Evolutionary conservation across 92 coral and sea anemone species (phyloP).

Genomic region (Nematostella vectensis): DNA sequence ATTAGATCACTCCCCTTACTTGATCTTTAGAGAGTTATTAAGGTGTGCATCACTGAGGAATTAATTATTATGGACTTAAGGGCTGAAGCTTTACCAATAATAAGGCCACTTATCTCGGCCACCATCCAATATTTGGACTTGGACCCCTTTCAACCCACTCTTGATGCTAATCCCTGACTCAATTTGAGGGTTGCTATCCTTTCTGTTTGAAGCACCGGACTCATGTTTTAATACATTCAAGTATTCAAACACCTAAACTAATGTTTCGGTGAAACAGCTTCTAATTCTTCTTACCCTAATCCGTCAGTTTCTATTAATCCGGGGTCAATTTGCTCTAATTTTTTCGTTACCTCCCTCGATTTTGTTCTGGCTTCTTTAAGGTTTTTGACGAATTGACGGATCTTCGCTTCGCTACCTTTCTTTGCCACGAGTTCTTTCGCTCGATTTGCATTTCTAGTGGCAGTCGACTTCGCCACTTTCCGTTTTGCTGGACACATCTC

Average conservation of each 20-base stretch:
- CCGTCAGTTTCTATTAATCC: not conserved
- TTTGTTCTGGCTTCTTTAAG: not conserved
- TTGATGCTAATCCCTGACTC: constrained; percentile 3
- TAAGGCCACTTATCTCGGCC: constrained; percentile 12
- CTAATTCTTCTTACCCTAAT: not conserved
- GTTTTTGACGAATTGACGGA: not conserved
- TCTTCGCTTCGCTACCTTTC: not conserved
- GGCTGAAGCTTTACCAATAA: constrained; percentile 14
- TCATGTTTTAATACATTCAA: too few relatives aligned
- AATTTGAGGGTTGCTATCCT: too few relatives aligned
- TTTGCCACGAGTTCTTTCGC: not conserved
- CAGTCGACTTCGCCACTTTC: constrained; percentile 2
- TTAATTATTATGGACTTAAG: not conserved
- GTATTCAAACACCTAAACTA: not conserved
- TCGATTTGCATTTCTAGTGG: not conserved
- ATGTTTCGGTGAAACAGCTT: not conserved
- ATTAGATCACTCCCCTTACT: constrained; percentile 27
- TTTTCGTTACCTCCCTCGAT: not conserved
- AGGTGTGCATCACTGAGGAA: constrained; percentile 1
- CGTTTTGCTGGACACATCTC: not conserved
- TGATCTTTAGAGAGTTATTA: not conserved
- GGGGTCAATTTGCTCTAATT: not conserved
- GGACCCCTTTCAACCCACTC: constrained; percentile 22
- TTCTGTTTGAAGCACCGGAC: too few relatives aligned
- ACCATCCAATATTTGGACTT: constrained; percentile 14